These are phyloP conservation scores for Nothobranchius furzeri DNA, from an alignment of 2,113 vertebrate genomes.

Conservation along the genomic window DNA sequence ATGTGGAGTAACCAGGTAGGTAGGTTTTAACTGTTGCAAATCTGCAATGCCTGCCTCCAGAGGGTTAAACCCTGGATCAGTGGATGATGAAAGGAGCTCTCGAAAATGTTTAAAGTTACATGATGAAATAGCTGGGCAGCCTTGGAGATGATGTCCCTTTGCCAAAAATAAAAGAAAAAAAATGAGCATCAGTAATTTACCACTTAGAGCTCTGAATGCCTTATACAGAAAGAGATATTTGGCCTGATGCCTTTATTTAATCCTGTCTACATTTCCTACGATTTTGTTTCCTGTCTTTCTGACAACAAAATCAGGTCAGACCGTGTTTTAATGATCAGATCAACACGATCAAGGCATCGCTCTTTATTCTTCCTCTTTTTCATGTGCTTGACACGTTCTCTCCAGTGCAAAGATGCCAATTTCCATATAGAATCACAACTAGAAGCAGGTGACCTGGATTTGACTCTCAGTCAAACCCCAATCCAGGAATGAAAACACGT, in stretches of 20 bases:
- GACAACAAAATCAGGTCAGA: conserved; percentile 67
- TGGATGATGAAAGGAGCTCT: conserved; percentile 46
- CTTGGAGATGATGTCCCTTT: conserved; percentile 19
- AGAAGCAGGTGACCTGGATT: conserved; percentile 77
- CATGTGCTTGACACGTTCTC: conserved; percentile 60
- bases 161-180: conserved; percentile 17
- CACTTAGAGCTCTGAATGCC: conserved; percentile 11
- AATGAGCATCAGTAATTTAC: conserved; percentile 15
- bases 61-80: conserved; percentile 39
- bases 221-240: conserved; percentile 13
- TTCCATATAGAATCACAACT: conserved; percentile 76
- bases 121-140: conserved; percentile 45
- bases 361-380: conserved; percentile 12
- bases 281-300: conserved; percentile 52
- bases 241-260: conserved; percentile 48
- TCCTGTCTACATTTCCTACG: conserved; percentile 53
- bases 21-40: too few species aligned
- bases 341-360: conserved; percentile 64
- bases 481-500: conserved; percentile 64
- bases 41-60: too few species aligned
- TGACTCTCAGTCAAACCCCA: conserved; percentile 71
- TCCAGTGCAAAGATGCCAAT: conserved; percentile 71
- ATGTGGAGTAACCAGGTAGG: too few species aligned
- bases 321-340: conserved; percentile 65
- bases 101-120: conserved; percentile 48